Percentiles rank a stretch among this genome's conserved stretches.
Evolutionary conservation across 2,113 vertebrate genomes (phyloP).

Genomic region (Gila orcuttii): DNA sequence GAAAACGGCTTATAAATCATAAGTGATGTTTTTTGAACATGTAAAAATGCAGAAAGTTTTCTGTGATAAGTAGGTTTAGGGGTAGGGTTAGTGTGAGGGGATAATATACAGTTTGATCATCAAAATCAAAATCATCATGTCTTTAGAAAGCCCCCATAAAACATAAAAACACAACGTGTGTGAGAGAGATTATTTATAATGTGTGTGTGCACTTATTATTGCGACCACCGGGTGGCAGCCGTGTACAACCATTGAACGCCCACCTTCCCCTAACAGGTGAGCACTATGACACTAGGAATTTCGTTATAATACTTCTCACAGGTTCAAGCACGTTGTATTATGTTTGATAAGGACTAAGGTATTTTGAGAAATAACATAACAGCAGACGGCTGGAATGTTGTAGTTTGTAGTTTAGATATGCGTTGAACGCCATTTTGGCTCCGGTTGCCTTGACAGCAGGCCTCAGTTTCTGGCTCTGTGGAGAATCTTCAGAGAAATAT

Average conservation of each 20-base stretch:
- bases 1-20: no score
- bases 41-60: no score
- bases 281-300: neutral
- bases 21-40: no score
- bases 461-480: conserved; percentile 47
- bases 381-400: neutral
- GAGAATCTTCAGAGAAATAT: neutral
- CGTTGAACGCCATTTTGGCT: conserved; percentile 59
- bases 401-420: conserved; percentile 9
- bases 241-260: conserved; percentile 35
- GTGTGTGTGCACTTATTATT: neutral
- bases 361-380: neutral
- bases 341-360: neutral
- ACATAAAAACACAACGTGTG: no score
- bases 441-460: conserved; percentile 46
- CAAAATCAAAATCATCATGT: no score
- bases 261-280: conserved; percentile 44
- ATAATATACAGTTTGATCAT: no score
- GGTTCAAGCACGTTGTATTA: neutral
- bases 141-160: no score
- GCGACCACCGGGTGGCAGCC: conserved; percentile 58
- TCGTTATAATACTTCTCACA: neutral
- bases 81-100: no score
- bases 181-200: neutral
- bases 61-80: no score